Evolutionary conservation across 2,888 invertebrate species (phyloP).

Genomic region (Lomographa bimaculata): DNA sequence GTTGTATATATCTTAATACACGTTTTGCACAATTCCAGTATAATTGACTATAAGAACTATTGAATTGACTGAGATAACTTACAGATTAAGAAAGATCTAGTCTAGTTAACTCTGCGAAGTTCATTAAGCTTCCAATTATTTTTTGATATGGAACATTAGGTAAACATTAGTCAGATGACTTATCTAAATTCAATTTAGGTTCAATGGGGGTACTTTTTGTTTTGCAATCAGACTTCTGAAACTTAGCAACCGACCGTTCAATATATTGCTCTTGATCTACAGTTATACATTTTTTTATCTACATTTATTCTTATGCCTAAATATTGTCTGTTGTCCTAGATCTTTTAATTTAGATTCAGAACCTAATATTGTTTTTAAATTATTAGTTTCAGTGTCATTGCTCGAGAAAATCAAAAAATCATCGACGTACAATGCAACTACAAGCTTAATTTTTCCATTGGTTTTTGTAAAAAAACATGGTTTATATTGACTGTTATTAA

Average conservation of each 20-base stretch:
- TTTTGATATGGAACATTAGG: too few species aligned
- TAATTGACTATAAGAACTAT: slow-evolving; percentile 24
- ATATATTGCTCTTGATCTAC: slow-evolving; percentile 16
- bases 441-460: slow-evolving; percentile 17
- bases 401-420: slow-evolving; percentile 32
- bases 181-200: slow-evolving; percentile 25
- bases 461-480: slow-evolving; percentile 37
- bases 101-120: slow-evolving; percentile 26
- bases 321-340: slow-evolving; percentile 13
- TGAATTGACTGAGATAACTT: slow-evolving; percentile 33
- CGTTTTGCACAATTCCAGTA: slow-evolving; percentile 28
- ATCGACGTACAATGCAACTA: slow-evolving; percentile 34
- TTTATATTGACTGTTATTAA: slow-evolving; percentile 29
- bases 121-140: slow-evolving; percentile 33
- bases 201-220: slow-evolving; percentile 38
- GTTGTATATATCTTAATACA: slow-evolving; percentile 26
- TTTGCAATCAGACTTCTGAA: slow-evolving; percentile 27
- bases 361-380: slow-evolving; percentile 12
- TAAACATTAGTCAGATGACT: too few species aligned
- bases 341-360: slow-evolving; percentile 19
- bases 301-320: too few species aligned
- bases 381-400: slow-evolving; percentile 9
- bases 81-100: slow-evolving; percentile 33
- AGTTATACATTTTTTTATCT: slow-evolving; percentile 7
- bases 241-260: slow-evolving; percentile 2